Base-by-base conservation (phyloP, 2,797 vertebrate species). In the Rhinophrynus dorsalis region DNA sequence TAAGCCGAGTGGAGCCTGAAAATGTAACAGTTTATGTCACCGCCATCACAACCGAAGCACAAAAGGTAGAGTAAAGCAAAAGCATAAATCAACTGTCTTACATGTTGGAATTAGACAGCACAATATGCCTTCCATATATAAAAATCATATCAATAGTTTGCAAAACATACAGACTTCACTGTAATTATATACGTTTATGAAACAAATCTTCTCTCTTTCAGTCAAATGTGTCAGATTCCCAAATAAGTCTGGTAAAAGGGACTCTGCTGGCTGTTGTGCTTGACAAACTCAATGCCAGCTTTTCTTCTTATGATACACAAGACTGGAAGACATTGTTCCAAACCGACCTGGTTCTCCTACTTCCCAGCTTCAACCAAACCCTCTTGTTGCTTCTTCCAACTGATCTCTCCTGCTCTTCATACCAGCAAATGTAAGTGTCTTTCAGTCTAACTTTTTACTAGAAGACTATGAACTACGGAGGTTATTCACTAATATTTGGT, bases 391-490 rank as follows among this genome's bases (percentile, higher is more conserved):
- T 67, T 2, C 12, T 74, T 8, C 63, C 71, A 40, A 6, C 27
- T 26, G 38, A 45, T n/a, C 38, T 74, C 23, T 23, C 11, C 32
- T 74, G 71, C 40, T 62, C 64, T 18, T 74, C 71, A 4, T 68
- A 62, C 32, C 71, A 50, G 38, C 64, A 66, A 62, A 74, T 65
- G 62, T 65, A 54, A 54, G 62, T 65, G 27, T 17, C n/a, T 7
- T 6, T 13, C 1, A n/a, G n/a, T n/a, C n/a, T n/a, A n/a, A 24
- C 15, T 8, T n/a, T n/a, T 38, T 33, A n/a, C n/a, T n/a, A n/a
- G n/a, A n/a, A n/a, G n/a, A n/a, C n/a, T n/a, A n/a, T n/a, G n/a
- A n/a, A n/a, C n/a, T n/a, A n/a, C n/a, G n/a, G n/a, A n/a, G n/a
- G n/a, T n/a, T n/a, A n/a, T n/a, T n/a, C n/a, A n/a, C n/a, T n/a